Percentiles rank a stretch among this genome's conserved stretches.
These are phyloP conservation scores for Leptodactylus fuscus DNA, from an alignment of 2,113 vertebrate species.

Conservation along the genomic window DNA sequence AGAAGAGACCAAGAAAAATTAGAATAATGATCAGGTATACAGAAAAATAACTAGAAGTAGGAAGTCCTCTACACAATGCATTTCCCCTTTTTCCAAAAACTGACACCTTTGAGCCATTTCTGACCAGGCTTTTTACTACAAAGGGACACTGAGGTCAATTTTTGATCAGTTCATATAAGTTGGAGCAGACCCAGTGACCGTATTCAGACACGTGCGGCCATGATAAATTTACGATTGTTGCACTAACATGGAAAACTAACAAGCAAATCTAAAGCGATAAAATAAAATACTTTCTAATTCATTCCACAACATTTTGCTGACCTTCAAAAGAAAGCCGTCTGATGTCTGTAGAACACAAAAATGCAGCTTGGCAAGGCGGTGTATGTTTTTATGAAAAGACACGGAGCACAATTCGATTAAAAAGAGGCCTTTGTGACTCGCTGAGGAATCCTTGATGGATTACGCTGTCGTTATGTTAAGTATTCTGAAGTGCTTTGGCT, in stretches of 20 bases:
- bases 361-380: background rate
- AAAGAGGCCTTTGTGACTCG: slow-evolving; percentile 26
- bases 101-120: background rate
- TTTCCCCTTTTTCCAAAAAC: no score
- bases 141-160: background rate
- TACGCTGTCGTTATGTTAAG: slow-evolving; percentile 22
- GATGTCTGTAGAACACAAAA: background rate
- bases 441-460: slow-evolving; percentile 18
- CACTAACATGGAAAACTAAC: background rate
- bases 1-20: no score
- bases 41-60: no score
- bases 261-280: background rate
- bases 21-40: no score
- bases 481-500: slow-evolving; percentile 21
- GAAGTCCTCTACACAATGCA: background rate
- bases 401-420: background rate
- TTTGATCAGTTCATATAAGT: background rate
- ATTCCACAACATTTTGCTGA: background rate
- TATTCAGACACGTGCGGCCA: background rate
- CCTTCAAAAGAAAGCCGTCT: background rate
- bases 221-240: background rate
- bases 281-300: background rate
- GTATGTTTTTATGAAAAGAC: background rate
- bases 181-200: background rate
- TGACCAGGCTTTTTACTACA: background rate